Percentiles rank a stretch among this genome's conserved stretches.
phyloP scores from a whole-genome alignment of 2,888 invertebrate genomes.

The Macaria notata region DNA sequence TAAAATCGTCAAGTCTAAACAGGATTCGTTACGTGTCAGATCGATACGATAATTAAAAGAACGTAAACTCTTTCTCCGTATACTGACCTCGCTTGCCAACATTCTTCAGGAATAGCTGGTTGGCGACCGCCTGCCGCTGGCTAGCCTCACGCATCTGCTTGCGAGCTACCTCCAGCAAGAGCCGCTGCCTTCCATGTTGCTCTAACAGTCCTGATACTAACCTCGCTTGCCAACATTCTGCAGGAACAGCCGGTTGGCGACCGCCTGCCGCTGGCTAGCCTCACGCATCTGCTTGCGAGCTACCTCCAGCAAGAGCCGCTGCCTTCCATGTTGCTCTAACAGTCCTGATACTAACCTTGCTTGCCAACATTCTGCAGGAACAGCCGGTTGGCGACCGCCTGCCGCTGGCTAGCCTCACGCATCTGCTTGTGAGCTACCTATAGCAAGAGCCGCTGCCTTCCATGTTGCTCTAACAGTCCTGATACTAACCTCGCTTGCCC shows the following conservation, averaged over 20 bases:
- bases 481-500: constrained; percentile 85
- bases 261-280: constrained; percentile 85
- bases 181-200: constrained; percentile 84
- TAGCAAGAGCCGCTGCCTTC: constrained; percentile 88
- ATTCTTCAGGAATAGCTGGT: constrained; percentile 87
- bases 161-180: constrained; percentile 91
- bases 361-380: constrained; percentile 90
- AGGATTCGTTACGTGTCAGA: too few species aligned
- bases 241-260: constrained; percentile 88
- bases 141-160: constrained; percentile 90
- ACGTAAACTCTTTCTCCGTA: too few species aligned
- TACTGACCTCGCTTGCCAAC: constrained; percentile 87
- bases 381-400: constrained; percentile 87
- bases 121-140: constrained; percentile 86
- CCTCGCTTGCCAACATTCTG: constrained; percentile 90
- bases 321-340: constrained; percentile 70
- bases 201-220: constrained; percentile 27
- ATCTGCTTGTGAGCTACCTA: constrained; percentile 93
- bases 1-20: too few species aligned
- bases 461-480: not conserved
- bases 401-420: constrained; percentile 87
- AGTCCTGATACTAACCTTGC: constrained; percentile 70
- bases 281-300: constrained; percentile 91
- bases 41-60: too few species aligned
- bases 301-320: constrained; percentile 90